Evolutionary conservation across 1,140 invertebrate genomes (phyloP).

Genomic region (Eufriesea mexicana): DNA sequence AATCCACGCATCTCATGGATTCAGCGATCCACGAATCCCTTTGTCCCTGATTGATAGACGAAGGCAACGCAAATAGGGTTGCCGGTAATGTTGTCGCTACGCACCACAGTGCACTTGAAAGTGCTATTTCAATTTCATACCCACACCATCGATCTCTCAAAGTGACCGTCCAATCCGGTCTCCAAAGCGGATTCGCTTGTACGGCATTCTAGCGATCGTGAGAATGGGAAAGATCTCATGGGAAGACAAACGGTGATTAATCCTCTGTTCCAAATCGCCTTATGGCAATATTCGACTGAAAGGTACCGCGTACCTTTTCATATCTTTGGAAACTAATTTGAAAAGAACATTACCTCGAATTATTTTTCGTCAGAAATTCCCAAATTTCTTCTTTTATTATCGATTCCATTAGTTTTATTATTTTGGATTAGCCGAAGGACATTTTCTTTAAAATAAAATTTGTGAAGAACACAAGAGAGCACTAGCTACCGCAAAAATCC

Average conservation of each 20-base stretch:
- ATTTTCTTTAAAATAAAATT: too few relatives aligned
- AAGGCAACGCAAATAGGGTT: constrained; percentile 44
- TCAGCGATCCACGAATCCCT: constrained; percentile 43
- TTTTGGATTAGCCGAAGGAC: too few relatives aligned
- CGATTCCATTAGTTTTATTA: too few relatives aligned
- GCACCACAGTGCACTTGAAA: constrained; percentile 46
- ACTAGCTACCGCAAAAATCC: too few relatives aligned
- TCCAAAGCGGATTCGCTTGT: neutral
- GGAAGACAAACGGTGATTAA: neutral
- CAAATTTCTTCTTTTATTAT: too few relatives aligned
- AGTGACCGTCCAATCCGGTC: constrained; percentile 20
- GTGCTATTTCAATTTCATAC: constrained; percentile 50
- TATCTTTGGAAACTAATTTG: too few relatives aligned
- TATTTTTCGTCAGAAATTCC: too few relatives aligned
- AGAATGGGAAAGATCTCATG: neutral
- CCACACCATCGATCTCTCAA: constrained; percentile 31
- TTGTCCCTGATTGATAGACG: constrained; percentile 47
- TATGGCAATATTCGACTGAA: too few relatives aligned
- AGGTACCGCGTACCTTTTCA: neutral
- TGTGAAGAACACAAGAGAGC: too few relatives aligned
- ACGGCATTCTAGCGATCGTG: neutral
- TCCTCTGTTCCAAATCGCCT: neutral
- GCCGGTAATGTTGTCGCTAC: constrained; percentile 48
- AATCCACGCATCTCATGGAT: constrained; percentile 33
- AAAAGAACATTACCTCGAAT: too few relatives aligned